phyloP scores from a whole-genome alignment of 2,888 invertebrate species.

The Deroplatys truncata region DNA sequence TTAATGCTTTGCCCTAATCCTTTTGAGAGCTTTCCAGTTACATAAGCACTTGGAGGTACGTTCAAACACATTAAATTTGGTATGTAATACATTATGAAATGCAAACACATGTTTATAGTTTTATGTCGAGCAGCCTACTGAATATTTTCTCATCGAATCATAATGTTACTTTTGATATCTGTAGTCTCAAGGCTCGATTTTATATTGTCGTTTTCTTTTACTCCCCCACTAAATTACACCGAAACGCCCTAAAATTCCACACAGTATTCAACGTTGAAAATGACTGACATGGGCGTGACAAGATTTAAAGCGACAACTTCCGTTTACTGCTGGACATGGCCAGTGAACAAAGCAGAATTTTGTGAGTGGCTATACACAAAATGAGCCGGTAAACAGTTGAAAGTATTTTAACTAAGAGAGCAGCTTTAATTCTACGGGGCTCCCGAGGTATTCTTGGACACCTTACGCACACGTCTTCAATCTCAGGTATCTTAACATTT shows the following conservation, averaged over 20 bases:
- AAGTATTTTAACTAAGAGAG: background rate
- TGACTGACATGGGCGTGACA: background rate
- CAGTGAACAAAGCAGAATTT: background rate
- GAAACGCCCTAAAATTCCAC: background rate
- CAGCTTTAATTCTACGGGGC: background rate
- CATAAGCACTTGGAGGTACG: too few species aligned
- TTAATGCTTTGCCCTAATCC: too few species aligned
- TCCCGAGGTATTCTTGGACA: background rate
- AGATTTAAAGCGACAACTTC: background rate
- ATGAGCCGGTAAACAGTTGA: background rate
- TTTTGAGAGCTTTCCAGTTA: too few species aligned
- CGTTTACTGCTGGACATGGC: too few species aligned
- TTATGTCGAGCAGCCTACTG: too few species aligned
- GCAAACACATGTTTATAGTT: too few species aligned
- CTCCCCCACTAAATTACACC: background rate
- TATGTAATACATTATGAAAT: too few species aligned
- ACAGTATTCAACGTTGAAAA: background rate
- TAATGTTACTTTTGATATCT: too few species aligned
- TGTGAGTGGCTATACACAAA: background rate
- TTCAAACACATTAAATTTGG: too few species aligned
- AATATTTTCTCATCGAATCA: too few species aligned
- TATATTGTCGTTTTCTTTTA: background rate
- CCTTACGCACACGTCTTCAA: background rate
- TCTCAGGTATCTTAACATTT: background rate
- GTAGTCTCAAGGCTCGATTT: too few species aligned